Conservation (phyloP, 2,888 invertebrate species). For the Isoperla grammatica region DNA sequence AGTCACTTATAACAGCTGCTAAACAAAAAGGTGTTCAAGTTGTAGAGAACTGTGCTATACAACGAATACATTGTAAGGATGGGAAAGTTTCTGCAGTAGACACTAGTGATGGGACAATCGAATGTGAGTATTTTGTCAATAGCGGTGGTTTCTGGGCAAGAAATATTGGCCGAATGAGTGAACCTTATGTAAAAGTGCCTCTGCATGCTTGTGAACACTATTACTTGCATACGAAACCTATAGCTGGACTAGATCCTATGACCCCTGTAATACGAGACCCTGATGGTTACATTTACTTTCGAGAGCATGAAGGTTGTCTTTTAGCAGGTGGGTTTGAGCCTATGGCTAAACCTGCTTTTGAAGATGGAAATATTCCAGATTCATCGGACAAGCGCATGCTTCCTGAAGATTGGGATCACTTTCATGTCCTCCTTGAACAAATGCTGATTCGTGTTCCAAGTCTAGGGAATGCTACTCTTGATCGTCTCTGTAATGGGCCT, state of each 20-base stretch:
- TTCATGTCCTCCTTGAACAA: slow-evolving; percentile 81
- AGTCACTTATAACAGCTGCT: slow-evolving; percentile 65
- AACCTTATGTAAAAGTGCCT: slow-evolving; percentile 81
- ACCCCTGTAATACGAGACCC: slow-evolving; percentile 87
- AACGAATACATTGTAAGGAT: slow-evolving; percentile 59
- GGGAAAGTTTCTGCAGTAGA: slow-evolving; percentile 67
- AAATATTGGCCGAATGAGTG: slow-evolving; percentile 77
- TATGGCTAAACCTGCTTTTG: slow-evolving; percentile 83
- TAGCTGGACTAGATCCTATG: slow-evolving; percentile 66
- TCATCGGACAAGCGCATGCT: slow-evolving; percentile 59
- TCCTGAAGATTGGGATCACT: slow-evolving; percentile 95
- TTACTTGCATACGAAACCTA: slow-evolving; percentile 82
- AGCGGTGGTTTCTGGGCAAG: slow-evolving; percentile 95
- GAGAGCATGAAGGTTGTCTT: slow-evolving; percentile 78
- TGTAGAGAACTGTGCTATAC: slow-evolving; percentile 71
- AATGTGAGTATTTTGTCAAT: slow-evolving; percentile 91
- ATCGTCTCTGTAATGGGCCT: slow-evolving; percentile 79
- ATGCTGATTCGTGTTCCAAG: slow-evolving; percentile 77
- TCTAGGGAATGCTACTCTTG: slow-evolving; percentile 66
- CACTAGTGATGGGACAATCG: slow-evolving; percentile 67
- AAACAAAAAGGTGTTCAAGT: slow-evolving; percentile 63
- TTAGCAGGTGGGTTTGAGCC: slow-evolving; percentile 90
- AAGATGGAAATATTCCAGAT: slow-evolving; percentile 61
- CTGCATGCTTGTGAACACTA: slow-evolving; percentile 91
- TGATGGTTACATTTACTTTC: slow-evolving; percentile 81